Evolutionary conservation across 2,888 invertebrate species (phyloP).

Genomic region (Leucophenga montana): DNA sequence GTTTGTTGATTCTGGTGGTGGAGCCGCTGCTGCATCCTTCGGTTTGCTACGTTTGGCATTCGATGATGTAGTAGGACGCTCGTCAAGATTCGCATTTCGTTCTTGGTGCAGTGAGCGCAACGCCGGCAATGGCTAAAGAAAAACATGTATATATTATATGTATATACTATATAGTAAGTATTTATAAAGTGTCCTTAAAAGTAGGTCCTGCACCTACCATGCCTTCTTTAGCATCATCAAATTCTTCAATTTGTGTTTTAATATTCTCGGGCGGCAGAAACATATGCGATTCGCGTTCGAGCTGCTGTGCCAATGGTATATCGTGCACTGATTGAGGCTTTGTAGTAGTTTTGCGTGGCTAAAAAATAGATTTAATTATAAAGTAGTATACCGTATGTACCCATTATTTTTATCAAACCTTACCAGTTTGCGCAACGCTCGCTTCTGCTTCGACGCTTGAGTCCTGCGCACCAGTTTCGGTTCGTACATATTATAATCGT

Average conservation of each 20-base stretch:
- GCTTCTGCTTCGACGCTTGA: background rate
- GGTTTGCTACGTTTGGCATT: background rate
- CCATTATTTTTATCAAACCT: too few species aligned
- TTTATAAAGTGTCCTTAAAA: too few species aligned
- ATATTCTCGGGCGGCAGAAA: background rate
- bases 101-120: too few species aligned
- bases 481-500: slow-evolving; percentile 56
- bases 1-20: background rate
- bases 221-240: background rate
- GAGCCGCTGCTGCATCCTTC: background rate
- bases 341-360: background rate
- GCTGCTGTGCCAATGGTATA: background rate
- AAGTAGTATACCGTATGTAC: too few species aligned
- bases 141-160: too few species aligned
- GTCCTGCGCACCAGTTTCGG: slow-evolving; percentile 49
- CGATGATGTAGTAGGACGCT: too few species aligned
- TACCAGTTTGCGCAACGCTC: background rate
- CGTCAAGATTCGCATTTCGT: too few species aligned
- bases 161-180: too few species aligned
- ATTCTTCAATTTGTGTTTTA: slow-evolving; percentile 6
- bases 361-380: too few species aligned
- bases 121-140: too few species aligned
- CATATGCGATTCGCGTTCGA: slow-evolving; percentile 3
- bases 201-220: too few species aligned
- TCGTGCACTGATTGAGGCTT: background rate